Evolutionary conservation across 37 sponge, comb jelly and placozoan genomes (phyloP), one percentile per base, ranked within the genome.

Genomic region (Oscarella lobularis): DNA sequence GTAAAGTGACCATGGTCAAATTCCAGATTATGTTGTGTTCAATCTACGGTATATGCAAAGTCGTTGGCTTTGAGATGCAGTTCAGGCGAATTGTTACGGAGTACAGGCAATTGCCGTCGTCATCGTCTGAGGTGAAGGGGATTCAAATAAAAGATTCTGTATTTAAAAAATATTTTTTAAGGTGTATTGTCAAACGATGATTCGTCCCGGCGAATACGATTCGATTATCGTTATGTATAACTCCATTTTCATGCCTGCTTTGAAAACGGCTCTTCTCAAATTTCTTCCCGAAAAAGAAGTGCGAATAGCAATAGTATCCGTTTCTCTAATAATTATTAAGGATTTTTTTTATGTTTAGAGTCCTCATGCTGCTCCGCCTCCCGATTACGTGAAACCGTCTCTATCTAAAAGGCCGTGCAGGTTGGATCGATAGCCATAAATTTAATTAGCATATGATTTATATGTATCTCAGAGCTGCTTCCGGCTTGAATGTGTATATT

Each of bases 1-100:
- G 20, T 48, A n/a, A 20, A 48, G 9, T 48, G 60, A 48, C 20
- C 20, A 48, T 48, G 9, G 60, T 48, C 60, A 48, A 48, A 70
- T 31, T 70, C 27, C 37, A 70, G 73, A 31, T 70, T n/a, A 9
- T 70, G 73, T 20, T 70, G 73, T 70, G 73, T 31, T 70, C 35
- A 35, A 20, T 31, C 14, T 70, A 70, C 27, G 73, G 35, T 31
- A 31, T 70, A 30, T 70, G 73, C 27, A 70, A 70, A 30, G 73
- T 70, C 14, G n/a, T 20, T 20, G 14, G n/a, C 31, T 14, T n/a
- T 20, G 73, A 70, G 37, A 9, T 70, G 14, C 73, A 70, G n/a
- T 70, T 70, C 73, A 70, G n/a, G 37, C 35, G n/a, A 9, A 70
- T 70, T 70, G 37, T 70, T 70, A 29, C 31, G 20, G 29, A 20